Evolutionary conservation across 2,888 invertebrate species (phyloP).

Genomic region (Trisateles emortualis): DNA sequence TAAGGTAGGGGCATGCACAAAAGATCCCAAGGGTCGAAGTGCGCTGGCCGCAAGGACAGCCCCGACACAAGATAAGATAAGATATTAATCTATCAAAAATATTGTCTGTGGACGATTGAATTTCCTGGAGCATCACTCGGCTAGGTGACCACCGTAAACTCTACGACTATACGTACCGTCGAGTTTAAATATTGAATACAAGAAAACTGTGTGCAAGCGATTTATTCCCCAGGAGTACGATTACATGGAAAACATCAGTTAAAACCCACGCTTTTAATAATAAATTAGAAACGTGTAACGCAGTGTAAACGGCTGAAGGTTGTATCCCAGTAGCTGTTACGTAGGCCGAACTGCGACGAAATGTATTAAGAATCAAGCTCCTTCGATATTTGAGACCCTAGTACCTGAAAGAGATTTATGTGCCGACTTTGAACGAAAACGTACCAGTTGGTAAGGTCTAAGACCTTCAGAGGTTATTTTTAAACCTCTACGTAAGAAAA

Average conservation of each 20-base stretch:
- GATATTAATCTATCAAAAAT: too few relatives aligned
- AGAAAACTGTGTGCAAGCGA: conserved; percentile 14
- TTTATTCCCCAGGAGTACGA: conserved; percentile 26
- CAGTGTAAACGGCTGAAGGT: conserved; percentile 31
- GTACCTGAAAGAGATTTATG: conserved; percentile 10
- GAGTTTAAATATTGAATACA: not conserved
- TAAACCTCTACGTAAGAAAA: too few relatives aligned
- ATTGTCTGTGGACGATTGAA: too few relatives aligned
- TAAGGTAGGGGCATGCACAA: too few relatives aligned
- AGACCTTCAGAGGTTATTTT: not conserved
- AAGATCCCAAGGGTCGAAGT: too few relatives aligned
- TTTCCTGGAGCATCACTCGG: too few relatives aligned
- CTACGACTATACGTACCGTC: too few relatives aligned
- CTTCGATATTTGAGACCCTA: conserved; percentile 6
- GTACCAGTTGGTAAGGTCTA: not conserved
- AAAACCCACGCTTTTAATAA: conserved; percentile 36
- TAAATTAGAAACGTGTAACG: conserved; percentile 39
- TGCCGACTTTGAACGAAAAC: not conserved
- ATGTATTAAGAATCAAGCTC: conserved; percentile 16
- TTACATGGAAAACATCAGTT: conserved; percentile 33
- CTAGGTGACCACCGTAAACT: too few relatives aligned
- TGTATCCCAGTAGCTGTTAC: conserved; percentile 10
- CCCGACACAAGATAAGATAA: too few relatives aligned
- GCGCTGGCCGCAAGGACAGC: too few relatives aligned
- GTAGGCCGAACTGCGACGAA: conserved; percentile 10